Percentiles rank a stretch among this genome's conserved stretches.
phyloP scores from a whole-genome alignment of 2,888 invertebrate genomes.

The Sphinx pinastri region DNA sequence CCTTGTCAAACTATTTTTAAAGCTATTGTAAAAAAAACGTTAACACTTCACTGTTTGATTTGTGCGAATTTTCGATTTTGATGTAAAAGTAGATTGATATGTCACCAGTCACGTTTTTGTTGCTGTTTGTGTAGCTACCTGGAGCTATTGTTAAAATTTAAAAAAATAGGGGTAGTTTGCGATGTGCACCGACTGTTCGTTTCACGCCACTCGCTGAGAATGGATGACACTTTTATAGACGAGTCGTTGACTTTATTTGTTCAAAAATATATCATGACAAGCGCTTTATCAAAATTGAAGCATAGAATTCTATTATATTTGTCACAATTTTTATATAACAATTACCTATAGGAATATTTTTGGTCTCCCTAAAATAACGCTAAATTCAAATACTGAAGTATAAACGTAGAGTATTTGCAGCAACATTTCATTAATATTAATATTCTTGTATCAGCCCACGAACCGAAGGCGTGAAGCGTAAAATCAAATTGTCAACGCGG shows the following conservation, averaged over 20 bases:
- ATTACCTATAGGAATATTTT: too few relatives aligned
- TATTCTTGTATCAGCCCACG: slow-evolving; percentile 31
- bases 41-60: slow-evolving; percentile 83
- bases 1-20: slow-evolving; percentile 68
- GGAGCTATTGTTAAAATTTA: slow-evolving; percentile 57
- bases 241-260: slow-evolving; percentile 72
- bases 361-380: neutral
- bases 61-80: slow-evolving; percentile 76
- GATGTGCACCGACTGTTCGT: slow-evolving; percentile 60
- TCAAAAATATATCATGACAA: slow-evolving; percentile 60
- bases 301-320: neutral
- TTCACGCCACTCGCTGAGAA: slow-evolving; percentile 59
- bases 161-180: slow-evolving; percentile 67
- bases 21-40: slow-evolving; percentile 71
- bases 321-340: too few relatives aligned
- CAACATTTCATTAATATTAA: slow-evolving; percentile 47
- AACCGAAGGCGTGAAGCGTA: slow-evolving; percentile 61
- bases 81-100: slow-evolving; percentile 79
- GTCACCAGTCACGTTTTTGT: slow-evolving; percentile 73
- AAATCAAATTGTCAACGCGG: slow-evolving; percentile 81
- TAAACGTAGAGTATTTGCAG: neutral
- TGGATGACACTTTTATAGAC: slow-evolving; percentile 65
- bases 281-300: slow-evolving; percentile 56
- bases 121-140: slow-evolving; percentile 80
- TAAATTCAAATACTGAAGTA: slow-evolving; percentile 30